Conservation (phyloP, 2,113 vertebrate genomes). For the Paramormyrops kingsleyae region DNA sequence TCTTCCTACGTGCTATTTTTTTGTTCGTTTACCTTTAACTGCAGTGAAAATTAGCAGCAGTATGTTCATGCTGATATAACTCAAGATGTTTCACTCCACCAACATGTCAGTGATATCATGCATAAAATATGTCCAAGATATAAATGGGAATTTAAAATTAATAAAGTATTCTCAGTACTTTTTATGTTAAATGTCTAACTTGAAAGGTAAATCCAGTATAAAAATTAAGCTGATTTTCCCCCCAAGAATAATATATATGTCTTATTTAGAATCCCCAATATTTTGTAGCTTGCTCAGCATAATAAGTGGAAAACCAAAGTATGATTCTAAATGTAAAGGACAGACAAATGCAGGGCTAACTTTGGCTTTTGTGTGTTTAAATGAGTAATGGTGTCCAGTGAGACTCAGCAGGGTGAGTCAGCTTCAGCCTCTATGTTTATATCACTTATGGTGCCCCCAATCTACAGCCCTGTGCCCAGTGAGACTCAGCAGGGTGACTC, state of each 20-base stretch:
- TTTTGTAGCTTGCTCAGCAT: background rate
- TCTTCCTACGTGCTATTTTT: background rate
- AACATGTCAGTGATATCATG: background rate
- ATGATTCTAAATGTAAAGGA: background rate
- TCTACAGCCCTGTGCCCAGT: too few relatives aligned
- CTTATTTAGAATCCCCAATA: background rate
- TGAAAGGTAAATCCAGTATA: background rate
- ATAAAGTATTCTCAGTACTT: background rate
- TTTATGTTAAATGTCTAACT: background rate
- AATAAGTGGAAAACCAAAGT: background rate
- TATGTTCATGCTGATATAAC: background rate
- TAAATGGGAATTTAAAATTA: background rate
- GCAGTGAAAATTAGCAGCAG: background rate
- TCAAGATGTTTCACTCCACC: background rate
- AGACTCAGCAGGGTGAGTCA: too few relatives aligned
- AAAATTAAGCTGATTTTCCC: background rate
- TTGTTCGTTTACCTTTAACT: background rate
- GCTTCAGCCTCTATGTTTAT: too few relatives aligned
- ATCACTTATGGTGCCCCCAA: too few relatives aligned
- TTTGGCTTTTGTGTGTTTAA: background rate
- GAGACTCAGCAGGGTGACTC: too few relatives aligned
- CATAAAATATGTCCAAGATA: background rate
- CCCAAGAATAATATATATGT: background rate
- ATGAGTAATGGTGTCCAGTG: background rate
- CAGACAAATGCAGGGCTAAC: background rate